A percentile compares a stretch with the other conserved stretches of the same genome.
phyloP scores from a whole-genome alignment of 2,797 vertebrate species.

The Atherinosoma microstoma region DNA sequence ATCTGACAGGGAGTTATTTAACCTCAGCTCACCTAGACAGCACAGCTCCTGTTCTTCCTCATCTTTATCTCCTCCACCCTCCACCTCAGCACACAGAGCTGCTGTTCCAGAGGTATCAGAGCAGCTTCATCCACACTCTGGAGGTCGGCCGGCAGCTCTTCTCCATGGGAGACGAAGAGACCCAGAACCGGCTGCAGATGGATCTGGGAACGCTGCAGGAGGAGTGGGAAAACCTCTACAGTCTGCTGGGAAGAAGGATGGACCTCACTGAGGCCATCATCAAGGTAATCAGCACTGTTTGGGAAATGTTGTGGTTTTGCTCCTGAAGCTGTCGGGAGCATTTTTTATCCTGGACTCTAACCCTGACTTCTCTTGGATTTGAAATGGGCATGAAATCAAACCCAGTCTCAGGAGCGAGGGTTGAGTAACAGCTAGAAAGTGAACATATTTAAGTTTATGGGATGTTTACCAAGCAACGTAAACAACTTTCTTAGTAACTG shows the following conservation, averaged over 20 bases:
- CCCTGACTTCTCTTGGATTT: too few species aligned
- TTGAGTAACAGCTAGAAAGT: too few species aligned
- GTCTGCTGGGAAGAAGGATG: constrained; percentile 78
- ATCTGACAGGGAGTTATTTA: not conserved
- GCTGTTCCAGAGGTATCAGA: constrained; percentile 85
- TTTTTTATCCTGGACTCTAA: too few species aligned
- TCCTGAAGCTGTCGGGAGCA: too few species aligned
- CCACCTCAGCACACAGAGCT: constrained; percentile 84
- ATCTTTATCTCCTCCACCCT: not conserved
- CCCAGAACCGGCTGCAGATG: constrained; percentile 76
- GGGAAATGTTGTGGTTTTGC: too few species aligned
- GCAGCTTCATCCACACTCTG: constrained; percentile 83
- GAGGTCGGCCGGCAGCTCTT: constrained; percentile 87
- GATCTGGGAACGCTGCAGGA: constrained; percentile 85
- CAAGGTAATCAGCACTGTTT: constrained; percentile 78
- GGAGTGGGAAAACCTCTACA: constrained; percentile 83
- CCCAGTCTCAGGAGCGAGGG: too few species aligned
- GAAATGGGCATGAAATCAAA: too few species aligned
- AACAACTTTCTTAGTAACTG: too few species aligned
- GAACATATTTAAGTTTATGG: too few species aligned
- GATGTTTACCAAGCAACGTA: too few species aligned
- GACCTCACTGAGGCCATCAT: constrained; percentile 73
- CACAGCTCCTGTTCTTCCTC: not conserved
- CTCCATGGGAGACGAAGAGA: constrained; percentile 72
- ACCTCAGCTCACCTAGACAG: not conserved